Evolutionary conservation across 1,140 invertebrate genomes (phyloP), one percentile per base, ranked within the genome.

Genomic region (Aplysia californica): DNA sequence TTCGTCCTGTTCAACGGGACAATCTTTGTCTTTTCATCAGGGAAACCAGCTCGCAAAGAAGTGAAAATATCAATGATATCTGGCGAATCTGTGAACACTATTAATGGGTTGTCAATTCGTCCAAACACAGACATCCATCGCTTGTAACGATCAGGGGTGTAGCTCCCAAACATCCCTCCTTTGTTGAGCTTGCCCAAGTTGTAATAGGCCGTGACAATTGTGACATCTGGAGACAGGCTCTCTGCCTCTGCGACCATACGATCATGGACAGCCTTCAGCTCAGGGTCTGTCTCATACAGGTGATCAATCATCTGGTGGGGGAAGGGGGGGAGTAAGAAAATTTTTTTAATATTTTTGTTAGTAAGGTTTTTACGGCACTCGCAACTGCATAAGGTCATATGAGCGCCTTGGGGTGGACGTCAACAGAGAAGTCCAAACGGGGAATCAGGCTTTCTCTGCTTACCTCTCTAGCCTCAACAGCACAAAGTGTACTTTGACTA

Each of bases 151-250:
- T 81, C 59, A 31, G 79, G 80, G 41, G 80, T 80, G 67, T 80
- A 82, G 3, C 39, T 71, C 10, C 68, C 66, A 39, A 75, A 58
- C 18, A 39, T 50, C 20, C 75, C 65, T 15, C 82, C 84, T 67
- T 85, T 85, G 35, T 75, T 70, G 36, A 85, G 79, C 20, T 67
- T 77, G 18, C 84, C 84, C 3, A 85, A 67, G 56, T 85, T 81
- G 71, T 81, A 85, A 59, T 82, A 85, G 23, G 82, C 84, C 50
- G 84, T 85, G 18, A 85, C 79, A 29, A 85, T 67, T 4, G 84
- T 85, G 1, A 85, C 67, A 20, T 87, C 83, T 44, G 75, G 35
- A 26, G 71, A 71, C 26, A 81, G 36, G 6, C 20, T 29, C 0
- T 68, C 21, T 26, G 41, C 38, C 2, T 44, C 3, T 4, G 72